These are phyloP conservation scores for Darevskia mixta DNA, from an alignment of 2,797 vertebrate species.

Conservation along the genomic window DNA sequence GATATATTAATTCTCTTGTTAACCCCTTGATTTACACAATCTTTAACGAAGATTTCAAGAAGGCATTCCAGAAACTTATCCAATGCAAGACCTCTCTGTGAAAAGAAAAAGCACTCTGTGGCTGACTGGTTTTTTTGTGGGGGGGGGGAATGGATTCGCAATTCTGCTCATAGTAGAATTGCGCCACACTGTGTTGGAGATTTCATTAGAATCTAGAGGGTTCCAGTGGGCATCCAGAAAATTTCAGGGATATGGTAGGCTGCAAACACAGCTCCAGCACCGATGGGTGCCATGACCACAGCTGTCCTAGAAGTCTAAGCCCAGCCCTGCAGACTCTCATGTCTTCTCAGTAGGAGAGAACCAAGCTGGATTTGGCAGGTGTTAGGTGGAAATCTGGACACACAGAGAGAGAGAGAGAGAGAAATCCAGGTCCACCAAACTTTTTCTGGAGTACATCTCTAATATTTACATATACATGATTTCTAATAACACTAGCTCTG, in stretches of 20 bases:
- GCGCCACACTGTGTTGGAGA: neutral
- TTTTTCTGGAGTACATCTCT: conserved; percentile 56
- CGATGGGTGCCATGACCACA: neutral
- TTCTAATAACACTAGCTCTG: conserved; percentile 47
- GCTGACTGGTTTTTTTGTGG: conserved; percentile 28
- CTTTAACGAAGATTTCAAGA: conserved; percentile 99
- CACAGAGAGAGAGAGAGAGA: neutral
- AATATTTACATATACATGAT: conserved; percentile 11
- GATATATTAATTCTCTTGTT: conserved; percentile 97
- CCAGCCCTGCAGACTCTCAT: neutral
- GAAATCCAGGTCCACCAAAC: neutral
- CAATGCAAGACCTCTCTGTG: conserved; percentile 88
- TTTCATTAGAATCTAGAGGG: neutral
- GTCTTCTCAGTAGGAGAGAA: conserved; percentile 13
- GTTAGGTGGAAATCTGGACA: neutral
- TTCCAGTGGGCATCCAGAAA: neutral
- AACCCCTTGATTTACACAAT: conserved; percentile 98
- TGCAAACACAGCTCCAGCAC: neutral
- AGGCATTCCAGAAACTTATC: conserved; percentile 96
- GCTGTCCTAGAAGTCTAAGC: neutral
- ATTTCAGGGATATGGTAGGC: neutral
- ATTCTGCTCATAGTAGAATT: neutral
- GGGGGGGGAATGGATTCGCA: conserved; percentile 15
- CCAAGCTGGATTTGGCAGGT: neutral
- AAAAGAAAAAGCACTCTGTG: conserved; percentile 55